phyloP scores from a whole-genome alignment of 2,888 invertebrate species.

The Drosophila limbata region DNA sequence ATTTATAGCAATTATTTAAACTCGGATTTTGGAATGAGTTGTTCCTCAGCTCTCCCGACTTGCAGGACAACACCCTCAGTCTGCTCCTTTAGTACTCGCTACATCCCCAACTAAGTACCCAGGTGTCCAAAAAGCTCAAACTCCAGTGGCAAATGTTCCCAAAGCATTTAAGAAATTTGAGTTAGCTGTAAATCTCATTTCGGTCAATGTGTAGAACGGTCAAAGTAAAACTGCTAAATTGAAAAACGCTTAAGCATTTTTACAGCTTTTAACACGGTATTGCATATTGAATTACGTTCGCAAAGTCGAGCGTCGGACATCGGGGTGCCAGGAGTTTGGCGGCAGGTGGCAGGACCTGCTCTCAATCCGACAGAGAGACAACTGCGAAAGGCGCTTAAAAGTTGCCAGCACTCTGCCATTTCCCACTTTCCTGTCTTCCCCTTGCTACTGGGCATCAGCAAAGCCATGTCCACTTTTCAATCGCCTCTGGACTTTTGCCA shows the following conservation, averaged over 20 bases:
- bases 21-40: no score
- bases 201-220: slow-evolving; percentile 44
- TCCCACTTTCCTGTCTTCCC: background rate
- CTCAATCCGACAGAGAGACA: slow-evolving; percentile 44
- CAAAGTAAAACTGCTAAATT: slow-evolving; percentile 77
- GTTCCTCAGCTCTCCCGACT: background rate
- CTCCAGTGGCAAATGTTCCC: slow-evolving; percentile 51
- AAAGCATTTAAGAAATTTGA: slow-evolving; percentile 67
- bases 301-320: slow-evolving; percentile 17
- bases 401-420: slow-evolving; percentile 37
- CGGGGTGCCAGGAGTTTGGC: slow-evolving; percentile 15
- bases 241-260: slow-evolving; percentile 80
- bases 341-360: slow-evolving; percentile 10
- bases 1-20: no score
- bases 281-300: slow-evolving; percentile 78
- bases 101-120: background rate
- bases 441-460: slow-evolving; percentile 35
- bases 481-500: slow-evolving; percentile 59
- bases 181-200: slow-evolving; percentile 71
- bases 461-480: slow-evolving; percentile 49
- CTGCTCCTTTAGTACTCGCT: slow-evolving; percentile 9
- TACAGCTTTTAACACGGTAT: slow-evolving; percentile 76
- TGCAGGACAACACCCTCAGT: background rate
- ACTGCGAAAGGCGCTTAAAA: slow-evolving; percentile 54
- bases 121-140: background rate